Evolutionary conservation across 2,888 invertebrate species (phyloP).

Genomic region (Eumerus sabulonum): DNA sequence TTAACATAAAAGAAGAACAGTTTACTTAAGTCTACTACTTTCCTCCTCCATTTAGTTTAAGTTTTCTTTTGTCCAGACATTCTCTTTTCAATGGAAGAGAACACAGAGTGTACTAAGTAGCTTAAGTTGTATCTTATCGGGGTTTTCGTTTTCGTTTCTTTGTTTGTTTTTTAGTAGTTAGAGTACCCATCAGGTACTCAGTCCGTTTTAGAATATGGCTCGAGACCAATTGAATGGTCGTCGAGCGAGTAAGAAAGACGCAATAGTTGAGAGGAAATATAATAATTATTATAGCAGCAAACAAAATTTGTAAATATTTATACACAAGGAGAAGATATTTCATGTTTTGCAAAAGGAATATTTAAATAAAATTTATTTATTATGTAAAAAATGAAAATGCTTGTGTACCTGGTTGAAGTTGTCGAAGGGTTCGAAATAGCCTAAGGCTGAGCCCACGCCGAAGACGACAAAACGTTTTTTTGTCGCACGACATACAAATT

Average conservation of each 20-base stretch:
- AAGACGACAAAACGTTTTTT: too few relatives aligned
- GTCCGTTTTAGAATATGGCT: too few relatives aligned
- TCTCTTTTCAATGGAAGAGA: constrained; percentile 10
- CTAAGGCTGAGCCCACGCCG: too few relatives aligned
- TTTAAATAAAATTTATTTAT: constrained; percentile 66
- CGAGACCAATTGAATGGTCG: too few relatives aligned
- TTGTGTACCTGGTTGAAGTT: not conserved
- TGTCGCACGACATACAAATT: too few relatives aligned
- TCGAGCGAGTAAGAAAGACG: too few relatives aligned
- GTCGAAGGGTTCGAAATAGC: too few relatives aligned
- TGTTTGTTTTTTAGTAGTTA: not conserved
- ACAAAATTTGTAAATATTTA: constrained; percentile 62
- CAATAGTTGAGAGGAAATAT: not conserved
- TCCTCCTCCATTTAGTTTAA: constrained; percentile 17
- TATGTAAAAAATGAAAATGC: constrained; percentile 37
- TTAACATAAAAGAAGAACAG: constrained; percentile 42
- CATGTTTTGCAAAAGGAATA: constrained; percentile 53
- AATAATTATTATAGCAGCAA: not conserved
- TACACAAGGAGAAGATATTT: constrained; percentile 43
- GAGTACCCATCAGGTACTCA: not conserved
- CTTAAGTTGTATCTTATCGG: constrained; percentile 27
- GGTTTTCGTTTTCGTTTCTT: constrained; percentile 10
- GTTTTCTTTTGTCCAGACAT: constrained; percentile 28
- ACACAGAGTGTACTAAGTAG: constrained; percentile 24
- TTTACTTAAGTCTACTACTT: constrained; percentile 35